Conservation (phyloP, 2,113 vertebrate genomes). For the Plotosus lineatus region DNA sequence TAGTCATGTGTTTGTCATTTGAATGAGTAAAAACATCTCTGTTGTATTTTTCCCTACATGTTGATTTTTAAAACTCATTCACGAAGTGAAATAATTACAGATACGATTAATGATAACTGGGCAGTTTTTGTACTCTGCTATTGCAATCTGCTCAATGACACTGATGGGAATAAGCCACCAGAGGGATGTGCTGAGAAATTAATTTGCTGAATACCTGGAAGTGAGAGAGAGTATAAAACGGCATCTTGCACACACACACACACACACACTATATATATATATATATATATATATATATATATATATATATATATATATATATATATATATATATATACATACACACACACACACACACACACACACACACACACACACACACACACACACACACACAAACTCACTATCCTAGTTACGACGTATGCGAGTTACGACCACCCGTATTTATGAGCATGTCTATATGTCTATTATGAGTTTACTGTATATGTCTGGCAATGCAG, state of each 20-base stretch:
- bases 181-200: neutral
- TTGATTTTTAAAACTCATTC: neutral
- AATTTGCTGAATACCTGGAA: neutral
- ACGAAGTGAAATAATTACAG: too few species aligned
- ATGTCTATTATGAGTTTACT: too few species aligned
- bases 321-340: neutral
- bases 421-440: too few species aligned
- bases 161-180: neutral
- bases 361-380: neutral
- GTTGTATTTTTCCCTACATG: neutral
- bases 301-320: neutral
- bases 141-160: neutral
- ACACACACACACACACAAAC: too few species aligned
- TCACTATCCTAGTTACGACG: too few species aligned
- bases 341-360: neutral
- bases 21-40: neutral
- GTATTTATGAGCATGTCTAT: too few species aligned
- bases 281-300: neutral
- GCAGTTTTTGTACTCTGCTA: neutral
- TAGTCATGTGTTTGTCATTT: neutral
- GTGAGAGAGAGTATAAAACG: neutral
- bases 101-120: too few species aligned
- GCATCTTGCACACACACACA: neutral
- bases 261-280: neutral
- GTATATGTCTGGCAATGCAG: too few species aligned